These are phyloP conservation scores for Aphidius colemani DNA, from an alignment of 2,888 invertebrate species.

Conservation along the genomic window DNA sequence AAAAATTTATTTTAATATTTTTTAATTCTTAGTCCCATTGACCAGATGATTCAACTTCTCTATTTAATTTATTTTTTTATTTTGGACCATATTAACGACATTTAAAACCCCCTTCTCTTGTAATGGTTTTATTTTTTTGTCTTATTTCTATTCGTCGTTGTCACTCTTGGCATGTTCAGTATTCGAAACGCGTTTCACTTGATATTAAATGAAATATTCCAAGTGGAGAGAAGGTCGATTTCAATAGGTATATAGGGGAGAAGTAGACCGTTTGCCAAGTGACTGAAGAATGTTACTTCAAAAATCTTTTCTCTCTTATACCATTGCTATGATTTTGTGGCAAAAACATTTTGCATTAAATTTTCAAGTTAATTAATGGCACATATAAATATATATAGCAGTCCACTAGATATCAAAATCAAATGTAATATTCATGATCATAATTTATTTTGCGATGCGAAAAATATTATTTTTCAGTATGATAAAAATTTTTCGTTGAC, in stretches of 20 bases:
- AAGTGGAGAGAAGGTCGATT: constrained; percentile 16
- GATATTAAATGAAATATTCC: constrained; percentile 57
- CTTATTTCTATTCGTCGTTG: constrained; percentile 31
- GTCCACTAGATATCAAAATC: neutral
- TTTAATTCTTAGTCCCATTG: neutral
- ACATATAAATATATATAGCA: no score
- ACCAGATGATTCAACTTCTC: no score
- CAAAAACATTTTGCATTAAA: constrained; percentile 13
- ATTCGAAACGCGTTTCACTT: constrained; percentile 52
- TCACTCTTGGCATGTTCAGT: constrained; percentile 47
- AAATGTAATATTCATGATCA: neutral
- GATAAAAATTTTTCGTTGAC: neutral
- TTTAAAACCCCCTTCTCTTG: neutral
- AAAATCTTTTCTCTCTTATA: no score
- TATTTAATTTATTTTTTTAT: neutral
- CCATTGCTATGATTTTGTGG: constrained; percentile 6
- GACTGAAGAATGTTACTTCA: constrained; percentile 17
- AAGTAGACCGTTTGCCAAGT: constrained; percentile 19
- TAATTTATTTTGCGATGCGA: no score
- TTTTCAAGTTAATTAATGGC: constrained; percentile 12
- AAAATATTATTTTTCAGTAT: no score
- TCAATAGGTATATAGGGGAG: neutral
- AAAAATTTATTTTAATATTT: no score
- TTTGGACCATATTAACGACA: neutral
- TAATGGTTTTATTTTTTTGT: neutral